These are phyloP conservation scores for Beroe forskalii DNA, from an alignment of 37 sponge, comb jelly and placozoan species.

Conservation along the genomic window DNA sequence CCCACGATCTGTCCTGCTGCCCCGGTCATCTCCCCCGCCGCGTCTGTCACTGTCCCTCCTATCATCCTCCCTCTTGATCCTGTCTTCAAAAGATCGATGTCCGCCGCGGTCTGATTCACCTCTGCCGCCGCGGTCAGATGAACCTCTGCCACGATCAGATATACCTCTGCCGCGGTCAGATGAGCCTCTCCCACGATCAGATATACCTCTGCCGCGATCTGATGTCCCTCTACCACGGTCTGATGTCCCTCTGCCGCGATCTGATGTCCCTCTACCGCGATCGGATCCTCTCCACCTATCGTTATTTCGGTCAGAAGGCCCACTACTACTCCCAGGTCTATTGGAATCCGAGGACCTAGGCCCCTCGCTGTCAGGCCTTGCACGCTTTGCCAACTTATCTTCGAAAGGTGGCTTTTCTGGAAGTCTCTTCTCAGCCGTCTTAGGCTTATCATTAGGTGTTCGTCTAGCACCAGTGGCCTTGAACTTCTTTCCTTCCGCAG, in stretches of 20 bases:
- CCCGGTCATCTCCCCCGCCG: not conserved
- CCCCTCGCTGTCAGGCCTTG: not conserved
- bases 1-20: not conserved
- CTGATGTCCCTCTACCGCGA: not conserved
- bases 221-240: not conserved
- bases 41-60: not conserved
- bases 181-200: not conserved
- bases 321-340: not conserved
- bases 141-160: not conserved
- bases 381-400: conserved; percentile 1
- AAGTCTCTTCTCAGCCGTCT: conserved; percentile 6
- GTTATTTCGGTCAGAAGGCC: too few species aligned
- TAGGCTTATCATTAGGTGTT: not conserved
- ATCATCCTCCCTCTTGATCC: conserved; percentile 19
- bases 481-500: not conserved
- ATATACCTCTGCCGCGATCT: not conserved
- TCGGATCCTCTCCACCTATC: not conserved
- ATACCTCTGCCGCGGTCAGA: not conserved
- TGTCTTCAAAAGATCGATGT: not conserved
- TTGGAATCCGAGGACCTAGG: not conserved
- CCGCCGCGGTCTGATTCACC: not conserved
- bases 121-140: not conserved
- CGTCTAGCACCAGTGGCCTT: not conserved
- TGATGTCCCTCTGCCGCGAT: not conserved
- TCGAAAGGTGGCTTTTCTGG: conserved; percentile 26